Evolutionary conservation across 2,113 vertebrate species (phyloP).

Genomic region (Progne subis): DNA sequence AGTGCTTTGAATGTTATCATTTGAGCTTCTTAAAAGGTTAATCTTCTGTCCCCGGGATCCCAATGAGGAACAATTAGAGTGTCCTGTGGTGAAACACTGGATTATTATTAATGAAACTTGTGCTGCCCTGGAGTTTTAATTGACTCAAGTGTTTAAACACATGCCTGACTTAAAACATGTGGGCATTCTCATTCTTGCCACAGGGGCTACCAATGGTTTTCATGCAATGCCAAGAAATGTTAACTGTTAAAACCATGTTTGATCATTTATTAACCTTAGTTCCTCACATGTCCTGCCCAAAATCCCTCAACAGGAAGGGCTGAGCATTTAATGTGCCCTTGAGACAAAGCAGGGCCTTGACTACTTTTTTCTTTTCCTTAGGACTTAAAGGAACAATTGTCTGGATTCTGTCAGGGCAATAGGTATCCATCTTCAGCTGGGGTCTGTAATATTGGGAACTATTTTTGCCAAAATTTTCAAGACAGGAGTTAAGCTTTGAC

Average conservation of each 20-base stretch:
- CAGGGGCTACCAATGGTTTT: background rate
- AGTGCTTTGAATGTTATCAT: background rate
- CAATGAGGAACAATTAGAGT: background rate
- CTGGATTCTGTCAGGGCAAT: background rate
- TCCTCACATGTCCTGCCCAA: background rate
- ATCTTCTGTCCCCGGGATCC: constrained; percentile 7
- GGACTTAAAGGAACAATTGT: background rate
- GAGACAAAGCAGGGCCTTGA: background rate
- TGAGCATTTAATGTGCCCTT: background rate
- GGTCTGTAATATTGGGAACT: background rate
- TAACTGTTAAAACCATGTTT: background rate
- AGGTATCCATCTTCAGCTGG: too few species aligned
- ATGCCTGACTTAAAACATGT: background rate
- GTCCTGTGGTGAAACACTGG: constrained; percentile 24
- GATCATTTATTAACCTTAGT: background rate
- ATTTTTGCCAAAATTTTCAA: background rate
- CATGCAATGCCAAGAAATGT: background rate
- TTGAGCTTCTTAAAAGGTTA: constrained; percentile 12
- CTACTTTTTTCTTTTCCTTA: background rate
- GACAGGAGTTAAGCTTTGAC: background rate
- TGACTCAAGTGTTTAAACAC: background rate
- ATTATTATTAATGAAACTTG: constrained; percentile 7
- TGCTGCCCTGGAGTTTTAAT: constrained; percentile 5
- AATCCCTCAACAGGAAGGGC: background rate
- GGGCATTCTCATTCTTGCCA: background rate